Evolutionary conservation across 2,113 vertebrate species (phyloP).

Genomic region (Otocyon megalotis): DNA sequence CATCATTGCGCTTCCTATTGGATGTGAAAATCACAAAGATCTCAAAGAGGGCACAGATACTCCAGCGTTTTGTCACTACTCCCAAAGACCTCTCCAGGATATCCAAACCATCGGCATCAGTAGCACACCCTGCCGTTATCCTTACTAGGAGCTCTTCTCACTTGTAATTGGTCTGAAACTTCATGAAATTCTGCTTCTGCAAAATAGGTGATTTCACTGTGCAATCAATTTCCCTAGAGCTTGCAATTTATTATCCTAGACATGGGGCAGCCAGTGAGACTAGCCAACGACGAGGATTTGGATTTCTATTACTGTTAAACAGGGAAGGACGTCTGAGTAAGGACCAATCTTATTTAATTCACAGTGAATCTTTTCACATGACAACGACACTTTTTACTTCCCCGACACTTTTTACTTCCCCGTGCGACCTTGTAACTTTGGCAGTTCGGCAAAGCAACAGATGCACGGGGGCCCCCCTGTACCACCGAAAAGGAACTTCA

Average conservation of each 20-base stretch:
- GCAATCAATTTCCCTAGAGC: background rate
- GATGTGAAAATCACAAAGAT: background rate
- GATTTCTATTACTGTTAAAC: background rate
- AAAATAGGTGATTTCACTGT: slow-evolving; percentile 31
- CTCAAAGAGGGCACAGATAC: background rate
- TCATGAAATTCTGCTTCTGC: slow-evolving; percentile 24
- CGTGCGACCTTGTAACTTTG: background rate
- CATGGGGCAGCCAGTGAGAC: background rate
- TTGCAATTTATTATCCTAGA: slow-evolving; percentile 17
- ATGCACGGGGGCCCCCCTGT: background rate
- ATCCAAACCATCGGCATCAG: background rate
- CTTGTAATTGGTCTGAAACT: background rate
- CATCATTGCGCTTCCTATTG: background rate
- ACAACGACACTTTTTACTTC: background rate
- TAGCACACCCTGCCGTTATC: background rate
- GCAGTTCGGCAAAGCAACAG: slow-evolving; percentile 1
- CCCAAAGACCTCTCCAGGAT: background rate
- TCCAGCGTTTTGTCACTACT: background rate
- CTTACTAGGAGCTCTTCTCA: background rate
- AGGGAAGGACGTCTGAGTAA: background rate
- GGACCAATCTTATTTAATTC: background rate
- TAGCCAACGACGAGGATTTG: background rate
- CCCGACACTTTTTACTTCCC: background rate
- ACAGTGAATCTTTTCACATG: slow-evolving; percentile 26
- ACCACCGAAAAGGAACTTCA: slow-evolving; percentile 34